A percentile compares a stretch with the other conserved stretches of the same genome.
These are phyloP conservation scores for Nebria brevicollis DNA, from an alignment of 2,888 invertebrate species.

Conservation along the genomic window DNA sequence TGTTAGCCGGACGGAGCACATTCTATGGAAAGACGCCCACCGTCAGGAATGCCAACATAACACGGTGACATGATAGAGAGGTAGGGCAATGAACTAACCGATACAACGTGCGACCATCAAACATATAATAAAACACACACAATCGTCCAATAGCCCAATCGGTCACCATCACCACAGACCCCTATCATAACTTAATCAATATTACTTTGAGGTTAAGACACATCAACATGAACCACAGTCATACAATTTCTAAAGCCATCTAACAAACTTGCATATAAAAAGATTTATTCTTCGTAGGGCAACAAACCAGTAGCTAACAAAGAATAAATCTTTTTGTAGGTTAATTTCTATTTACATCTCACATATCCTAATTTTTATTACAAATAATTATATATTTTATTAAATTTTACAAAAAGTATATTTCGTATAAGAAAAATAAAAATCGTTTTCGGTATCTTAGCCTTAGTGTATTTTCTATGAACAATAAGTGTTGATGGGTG, in stretches of 20 bases:
- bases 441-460: neutral
- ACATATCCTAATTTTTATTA: too few relatives aligned
- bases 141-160: neutral
- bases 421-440: too few relatives aligned
- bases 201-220: neutral
- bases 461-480: neutral
- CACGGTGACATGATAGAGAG: conserved; percentile 42
- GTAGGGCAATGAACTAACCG: conserved; percentile 36
- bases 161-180: neutral
- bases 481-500: neutral
- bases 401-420: too few relatives aligned
- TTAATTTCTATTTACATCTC: too few relatives aligned
- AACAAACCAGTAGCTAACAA: too few relatives aligned
- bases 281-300: too few relatives aligned
- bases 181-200: neutral
- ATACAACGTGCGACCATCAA: conserved; percentile 36
- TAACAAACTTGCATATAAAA: too few relatives aligned
- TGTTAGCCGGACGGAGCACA: conserved; percentile 14
- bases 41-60: conserved; percentile 39
- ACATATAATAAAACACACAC: conserved; percentile 15
- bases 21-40: conserved; percentile 21
- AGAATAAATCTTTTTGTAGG: too few relatives aligned
- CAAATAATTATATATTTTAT: too few relatives aligned
- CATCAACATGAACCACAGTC: neutral
- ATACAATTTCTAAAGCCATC: too few relatives aligned